Base-by-base conservation (phyloP, 2,888 invertebrate species). In the Drosophila lutescens region DNA sequence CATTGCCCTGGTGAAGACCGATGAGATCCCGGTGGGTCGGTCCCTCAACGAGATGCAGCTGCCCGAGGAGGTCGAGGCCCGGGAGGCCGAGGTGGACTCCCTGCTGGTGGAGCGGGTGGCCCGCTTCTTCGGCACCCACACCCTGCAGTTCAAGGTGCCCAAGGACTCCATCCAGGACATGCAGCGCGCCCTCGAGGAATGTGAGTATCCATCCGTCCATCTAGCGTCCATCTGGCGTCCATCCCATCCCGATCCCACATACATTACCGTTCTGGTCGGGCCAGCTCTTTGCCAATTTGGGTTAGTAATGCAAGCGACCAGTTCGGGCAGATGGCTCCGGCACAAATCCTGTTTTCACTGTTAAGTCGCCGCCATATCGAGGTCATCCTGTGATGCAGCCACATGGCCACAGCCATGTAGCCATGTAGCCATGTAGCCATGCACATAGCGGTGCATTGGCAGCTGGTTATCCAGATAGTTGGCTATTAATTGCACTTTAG, bases 111-210 rank as follows among this genome's bases (percentile, higher is more conserved):
- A 97, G 89, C 95, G 95, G 76, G 94, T 96, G 10, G 94, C 95
- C 75, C 94, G 95, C 81, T 95, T 97, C 91, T 94, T 97, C 77
- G 95, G 95, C 86, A 95, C 95, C 55, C 96, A 97, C 88, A 95
- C 96, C 17, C 93, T 97, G 46, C 96, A 97, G 90, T 94, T 97
- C 86, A 96, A 96, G 91, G 94, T 97, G 84, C 96, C 97, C 82
- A 94, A 94, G 72, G 94, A 94, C 55, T 94, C 95, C 46, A 94
- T 96, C 79, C 94, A 95, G 79, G 95, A 95, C 83, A 93, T 96
- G 91, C 95, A 95, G 89, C 94, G 96, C 78, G 95, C 96, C n/a
- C 93, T 96, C 53, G 96, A 96, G 89, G 96, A 97, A 95, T 96
- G 96, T 96, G 93, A 94, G 91, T 90, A 76, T 4, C 13, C 9